phyloP scores from a whole-genome alignment of 2,113 vertebrate genomes.

The Pheucticus melanocephalus region DNA sequence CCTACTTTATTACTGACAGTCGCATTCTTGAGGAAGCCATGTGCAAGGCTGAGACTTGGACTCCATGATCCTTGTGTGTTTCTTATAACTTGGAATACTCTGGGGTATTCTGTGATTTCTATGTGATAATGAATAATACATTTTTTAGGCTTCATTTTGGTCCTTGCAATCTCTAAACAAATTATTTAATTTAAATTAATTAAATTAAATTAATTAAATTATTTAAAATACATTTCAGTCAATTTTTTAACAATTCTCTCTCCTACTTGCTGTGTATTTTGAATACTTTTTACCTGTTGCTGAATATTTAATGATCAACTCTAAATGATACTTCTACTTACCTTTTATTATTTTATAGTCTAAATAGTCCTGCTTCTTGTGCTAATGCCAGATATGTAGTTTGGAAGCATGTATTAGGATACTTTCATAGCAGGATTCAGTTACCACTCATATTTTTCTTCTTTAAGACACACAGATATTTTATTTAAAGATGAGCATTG shows the following conservation, averaged over 20 bases:
- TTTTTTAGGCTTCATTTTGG: neutral
- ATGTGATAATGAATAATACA: neutral
- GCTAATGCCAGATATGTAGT: neutral
- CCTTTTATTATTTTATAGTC: neutral
- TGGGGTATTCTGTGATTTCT: neutral
- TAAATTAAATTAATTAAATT: no score
- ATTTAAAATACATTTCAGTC: neutral
- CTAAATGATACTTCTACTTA: neutral
- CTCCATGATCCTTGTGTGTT: neutral
- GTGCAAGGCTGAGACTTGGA: neutral
- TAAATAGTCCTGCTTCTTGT: accelerated
- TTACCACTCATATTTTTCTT: neutral
- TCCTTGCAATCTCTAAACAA: neutral
- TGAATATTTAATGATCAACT: neutral
- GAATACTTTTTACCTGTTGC: neutral
- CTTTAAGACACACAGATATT: neutral
- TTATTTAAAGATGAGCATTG: neutral
- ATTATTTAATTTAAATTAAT: neutral
- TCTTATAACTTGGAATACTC: neutral
- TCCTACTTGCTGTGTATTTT: neutral
- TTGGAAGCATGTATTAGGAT: neutral
- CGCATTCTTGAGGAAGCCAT: neutral
- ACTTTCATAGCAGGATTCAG: neutral
- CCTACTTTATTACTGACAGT: neutral
- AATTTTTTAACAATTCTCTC: neutral